phyloP scores from a whole-genome alignment of 1,140 invertebrate species.

The Trichonephila inaurata region DNA sequence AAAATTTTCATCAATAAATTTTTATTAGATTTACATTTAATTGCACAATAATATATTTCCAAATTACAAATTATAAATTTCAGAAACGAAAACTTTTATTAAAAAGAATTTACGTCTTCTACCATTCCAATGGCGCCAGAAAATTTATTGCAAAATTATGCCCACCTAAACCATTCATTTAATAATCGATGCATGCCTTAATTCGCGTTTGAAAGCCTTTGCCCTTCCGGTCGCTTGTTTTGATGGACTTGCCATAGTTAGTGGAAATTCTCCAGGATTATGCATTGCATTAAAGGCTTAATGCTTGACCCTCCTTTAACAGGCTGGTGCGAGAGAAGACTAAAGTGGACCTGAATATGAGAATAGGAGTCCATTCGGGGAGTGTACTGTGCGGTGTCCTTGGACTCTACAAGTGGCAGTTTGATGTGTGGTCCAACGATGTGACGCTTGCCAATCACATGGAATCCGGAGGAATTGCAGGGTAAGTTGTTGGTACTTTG shows the following conservation, averaged over 20 bases:
- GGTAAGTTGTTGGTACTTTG: conserved; percentile 83
- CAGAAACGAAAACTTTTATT: too few relatives aligned
- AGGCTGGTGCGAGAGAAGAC: conserved; percentile 78
- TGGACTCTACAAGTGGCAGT: conserved; percentile 97
- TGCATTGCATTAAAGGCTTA: neutral
- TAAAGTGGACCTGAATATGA: conserved; percentile 93
- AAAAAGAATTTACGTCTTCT: too few relatives aligned
- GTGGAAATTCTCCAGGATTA: neutral
- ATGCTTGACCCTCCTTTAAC: neutral
- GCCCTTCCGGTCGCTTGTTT: neutral
- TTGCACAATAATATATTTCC: too few relatives aligned
- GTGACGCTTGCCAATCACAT: conserved; percentile 99
- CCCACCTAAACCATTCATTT: neutral
- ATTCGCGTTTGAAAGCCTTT: neutral
- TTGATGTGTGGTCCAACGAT: conserved; percentile 99
- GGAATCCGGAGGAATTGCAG: conserved; percentile 96
- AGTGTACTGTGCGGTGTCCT: conserved; percentile 83
- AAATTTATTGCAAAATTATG: too few relatives aligned
- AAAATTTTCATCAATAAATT: too few relatives aligned
- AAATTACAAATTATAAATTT: too few relatives aligned
- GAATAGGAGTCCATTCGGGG: conserved; percentile 90
- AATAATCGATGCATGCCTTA: neutral
- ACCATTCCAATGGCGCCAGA: too few relatives aligned
- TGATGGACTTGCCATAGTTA: neutral
- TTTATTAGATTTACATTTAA: too few relatives aligned